Evolutionary conservation across 2,797 vertebrate genomes (phyloP), one percentile per base, ranked within the genome.

Genomic region (Microctenopoma stevenorrisi): DNA sequence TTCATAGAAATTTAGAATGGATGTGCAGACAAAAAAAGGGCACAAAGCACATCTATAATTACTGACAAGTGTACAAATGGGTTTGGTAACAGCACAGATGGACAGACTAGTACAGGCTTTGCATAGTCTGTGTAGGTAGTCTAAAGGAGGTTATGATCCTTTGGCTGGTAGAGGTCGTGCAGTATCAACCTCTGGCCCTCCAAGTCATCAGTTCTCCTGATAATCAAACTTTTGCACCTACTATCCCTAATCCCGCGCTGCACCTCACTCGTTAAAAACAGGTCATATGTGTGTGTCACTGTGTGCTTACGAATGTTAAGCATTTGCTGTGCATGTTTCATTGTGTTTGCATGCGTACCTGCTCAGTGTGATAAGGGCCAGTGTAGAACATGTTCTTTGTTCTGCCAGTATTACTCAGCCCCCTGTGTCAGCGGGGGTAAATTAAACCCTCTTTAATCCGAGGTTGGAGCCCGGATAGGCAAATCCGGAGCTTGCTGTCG

Each of bases 261-360:
- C 48, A 43, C 18, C 64, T 58, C 33, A 14, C 18, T 42, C 68
- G 58, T 79, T 66, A 54, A 59, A 49, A 59, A 49, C 7, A 35
- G 35, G 33, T 51, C 60, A 66, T 62, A 11, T 40, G 6, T 40
- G 38, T 40, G 4, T 40, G 12, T 40, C 10, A 4, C 38, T 40
- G 51, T 46, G 56, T 38, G 37, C 64, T 37, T 33, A 2, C 72
- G 58, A 73, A 74, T 62, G 54, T 72, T 48, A 53, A 58, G 10
- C 57, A 53, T 60, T 37, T 28, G 37, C 46, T 49, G 73, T 14
- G 44, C 16, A 28, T 49, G 65, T 78, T 62, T 74, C 77, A 77
- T 88, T 91, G 85, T 88, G 76, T 82, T 79, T 64, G 81, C 57
- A 66, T 83, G 79, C 85, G 76, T 89, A 90, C 84, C 89, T 90